These are phyloP conservation scores for Conchocele bisecta DNA, from an alignment of 2,888 invertebrate species.

Conservation along the genomic window DNA sequence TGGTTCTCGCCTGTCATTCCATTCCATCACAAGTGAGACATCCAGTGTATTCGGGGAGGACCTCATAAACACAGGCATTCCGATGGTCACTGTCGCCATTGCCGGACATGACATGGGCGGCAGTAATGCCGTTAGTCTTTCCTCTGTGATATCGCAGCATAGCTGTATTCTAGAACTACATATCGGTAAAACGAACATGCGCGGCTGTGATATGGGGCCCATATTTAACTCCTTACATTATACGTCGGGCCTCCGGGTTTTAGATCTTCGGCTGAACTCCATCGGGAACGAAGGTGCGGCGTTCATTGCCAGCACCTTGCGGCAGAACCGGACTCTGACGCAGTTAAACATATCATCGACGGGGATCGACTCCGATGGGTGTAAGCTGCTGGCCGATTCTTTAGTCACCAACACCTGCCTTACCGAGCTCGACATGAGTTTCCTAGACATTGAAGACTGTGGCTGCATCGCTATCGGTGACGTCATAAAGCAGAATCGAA, in stretches of 20 bases:
- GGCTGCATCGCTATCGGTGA: conserved; percentile 74
- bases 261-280: conserved; percentile 78
- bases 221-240: conserved; percentile 67
- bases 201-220: conserved; percentile 67
- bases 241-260: conserved; percentile 67
- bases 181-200: conserved; percentile 77
- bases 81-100: conserved; percentile 78
- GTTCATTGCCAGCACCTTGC: conserved; percentile 70
- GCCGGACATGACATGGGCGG: conserved; percentile 75
- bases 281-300: conserved; percentile 74
- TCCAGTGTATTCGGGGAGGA: conserved; percentile 59
- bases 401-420: conserved; percentile 68
- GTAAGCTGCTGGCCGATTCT: conserved; percentile 66
- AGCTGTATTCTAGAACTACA: conserved; percentile 78
- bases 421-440: conserved; percentile 79
- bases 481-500: conserved; percentile 70
- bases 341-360: conserved; percentile 78
- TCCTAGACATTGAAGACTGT: conserved; percentile 77
- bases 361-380: conserved; percentile 72
- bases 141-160: conserved; percentile 67
- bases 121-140: conserved; percentile 68
- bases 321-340: conserved; percentile 68
- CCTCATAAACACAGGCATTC: conserved; percentile 66
- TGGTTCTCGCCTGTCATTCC: conserved; percentile 68
- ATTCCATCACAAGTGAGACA: conserved; percentile 63